phyloP scores from a whole-genome alignment of 2,113 vertebrate genomes.

The Chaetodon trifascialis region DNA sequence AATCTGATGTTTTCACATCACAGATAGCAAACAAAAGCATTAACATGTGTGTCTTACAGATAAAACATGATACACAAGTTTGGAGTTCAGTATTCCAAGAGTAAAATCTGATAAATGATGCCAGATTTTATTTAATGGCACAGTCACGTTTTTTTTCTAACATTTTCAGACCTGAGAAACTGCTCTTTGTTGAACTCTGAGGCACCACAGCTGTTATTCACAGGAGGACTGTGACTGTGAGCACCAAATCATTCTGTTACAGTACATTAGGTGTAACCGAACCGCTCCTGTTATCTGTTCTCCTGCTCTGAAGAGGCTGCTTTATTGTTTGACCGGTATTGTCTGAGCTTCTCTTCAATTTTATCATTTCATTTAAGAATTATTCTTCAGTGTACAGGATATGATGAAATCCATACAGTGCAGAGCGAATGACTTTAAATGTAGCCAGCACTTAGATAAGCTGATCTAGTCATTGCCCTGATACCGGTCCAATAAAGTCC shows the following conservation, averaged over 20 bases:
- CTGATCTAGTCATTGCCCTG: not conserved
- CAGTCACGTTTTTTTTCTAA: not conserved
- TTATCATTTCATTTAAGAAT: not conserved
- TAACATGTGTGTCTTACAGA: no score
- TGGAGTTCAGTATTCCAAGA: no score
- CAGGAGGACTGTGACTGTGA: not conserved
- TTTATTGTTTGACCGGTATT: not conserved
- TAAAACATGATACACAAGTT: no score
- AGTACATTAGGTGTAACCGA: slow-evolving; percentile 24
- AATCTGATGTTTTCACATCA: no score
- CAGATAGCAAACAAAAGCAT: no score
- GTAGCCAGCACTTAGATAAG: not conserved
- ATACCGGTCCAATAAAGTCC: not conserved
- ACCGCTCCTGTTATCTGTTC: slow-evolving; percentile 11
- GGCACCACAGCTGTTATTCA: slow-evolving; percentile 22
- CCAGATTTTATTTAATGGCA: not conserved
- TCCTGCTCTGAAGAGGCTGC: not conserved
- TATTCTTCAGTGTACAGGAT: not conserved
- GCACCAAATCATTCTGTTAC: slow-evolving; percentile 30
- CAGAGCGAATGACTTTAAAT: not conserved
- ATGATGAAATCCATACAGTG: not conserved
- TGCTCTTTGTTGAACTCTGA: slow-evolving; percentile 10
- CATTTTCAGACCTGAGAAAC: not conserved
- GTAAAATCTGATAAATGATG: not conserved
- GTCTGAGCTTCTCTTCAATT: not conserved